A percentile compares a stretch with the other conserved stretches of the same genome.
These are phyloP conservation scores for Stegana nigrithorax DNA, from an alignment of 2,888 invertebrate species.

Conservation along the genomic window DNA sequence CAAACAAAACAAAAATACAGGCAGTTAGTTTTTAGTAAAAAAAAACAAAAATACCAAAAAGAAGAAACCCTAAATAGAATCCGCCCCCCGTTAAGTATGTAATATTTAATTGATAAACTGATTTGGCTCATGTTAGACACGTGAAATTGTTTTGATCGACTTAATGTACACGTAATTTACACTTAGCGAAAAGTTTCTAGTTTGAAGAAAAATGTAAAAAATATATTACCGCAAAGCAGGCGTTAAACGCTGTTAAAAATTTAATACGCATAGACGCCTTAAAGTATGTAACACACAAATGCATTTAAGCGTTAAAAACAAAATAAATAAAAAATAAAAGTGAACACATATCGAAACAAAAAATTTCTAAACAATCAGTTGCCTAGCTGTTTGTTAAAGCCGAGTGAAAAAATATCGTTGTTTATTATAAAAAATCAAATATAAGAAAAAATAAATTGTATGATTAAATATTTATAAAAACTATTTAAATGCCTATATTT, in stretches of 20 bases:
- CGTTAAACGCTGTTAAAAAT: slow-evolving; percentile 44
- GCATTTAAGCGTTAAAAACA: slow-evolving; percentile 36
- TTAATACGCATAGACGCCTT: slow-evolving; percentile 37
- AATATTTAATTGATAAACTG: slow-evolving; percentile 2
- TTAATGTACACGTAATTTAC: too few species aligned
- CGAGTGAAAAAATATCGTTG: slow-evolving; percentile 4
- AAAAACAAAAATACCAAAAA: slow-evolving; percentile 18
- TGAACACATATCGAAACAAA: slow-evolving; percentile 47
- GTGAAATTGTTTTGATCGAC: too few species aligned
- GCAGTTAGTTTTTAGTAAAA: background rate
- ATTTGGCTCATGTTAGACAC: too few species aligned
- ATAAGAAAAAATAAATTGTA: background rate
- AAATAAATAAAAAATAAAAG: too few species aligned
- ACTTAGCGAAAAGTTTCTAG: too few species aligned
- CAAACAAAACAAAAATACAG: background rate
- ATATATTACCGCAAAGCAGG: slow-evolving; percentile 33
- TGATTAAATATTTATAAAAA: background rate
- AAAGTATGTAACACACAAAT: slow-evolving; percentile 40
- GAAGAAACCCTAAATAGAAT: slow-evolving; percentile 46
- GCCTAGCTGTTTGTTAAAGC: background rate
- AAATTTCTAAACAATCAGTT: background rate
- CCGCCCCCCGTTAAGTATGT: slow-evolving; percentile 38
- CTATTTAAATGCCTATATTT: background rate
- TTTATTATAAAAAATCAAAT: background rate
- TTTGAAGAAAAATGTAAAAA: background rate